Evolutionary conservation across 2,888 invertebrate species (phyloP), one percentile per base, ranked within the genome.

Genomic region (Campopleginae sp.): DNA sequence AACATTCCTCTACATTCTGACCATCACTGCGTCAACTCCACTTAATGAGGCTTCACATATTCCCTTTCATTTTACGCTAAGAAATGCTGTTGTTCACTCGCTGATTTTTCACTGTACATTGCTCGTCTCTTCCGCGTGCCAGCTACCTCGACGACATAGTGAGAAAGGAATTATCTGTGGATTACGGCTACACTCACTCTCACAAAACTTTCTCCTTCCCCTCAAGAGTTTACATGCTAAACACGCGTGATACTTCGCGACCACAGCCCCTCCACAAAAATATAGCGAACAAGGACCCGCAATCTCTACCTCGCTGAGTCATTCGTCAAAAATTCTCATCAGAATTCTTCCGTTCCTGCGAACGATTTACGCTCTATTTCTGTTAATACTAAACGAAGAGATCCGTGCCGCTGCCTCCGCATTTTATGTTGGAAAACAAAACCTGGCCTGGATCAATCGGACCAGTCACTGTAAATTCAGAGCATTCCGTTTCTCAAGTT

Each of bases 171-270:
- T 38, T 75, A 78, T 63, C 68, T 38, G 44, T 48, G 48, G 46
- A 63, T 65, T 70, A 46, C 31, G 54, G 70, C 31, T 74, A 63
- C 10, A 23, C 65, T 71, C 75, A 80, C 80, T 80, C 80, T 80
- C 80, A 44, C 54, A 44, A 38, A 76, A 80, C 76, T 80, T 80
- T 84, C 76, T 65, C 84, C 48, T 58, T 61, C 54, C 76, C 63
- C 31, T 79, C 23, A 61, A 46, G 17, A 77, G 17, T 42, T 46
- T 48, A 44, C 51, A 33, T 65, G 51, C 48, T 17, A 12, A 48
- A 68, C 66, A 27, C n/a, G 19, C 58, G 61, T 27, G 78, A 71
- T 76, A 75, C 65, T 66, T 76, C 48, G n/a, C 46, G 23, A 65
- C 68, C 42, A 46, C 27, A 42, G 31, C 65, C 61, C 61, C 58